Evolutionary conservation across 2,113 vertebrate genomes (phyloP).

Genomic region (Cichladusa arquata): DNA sequence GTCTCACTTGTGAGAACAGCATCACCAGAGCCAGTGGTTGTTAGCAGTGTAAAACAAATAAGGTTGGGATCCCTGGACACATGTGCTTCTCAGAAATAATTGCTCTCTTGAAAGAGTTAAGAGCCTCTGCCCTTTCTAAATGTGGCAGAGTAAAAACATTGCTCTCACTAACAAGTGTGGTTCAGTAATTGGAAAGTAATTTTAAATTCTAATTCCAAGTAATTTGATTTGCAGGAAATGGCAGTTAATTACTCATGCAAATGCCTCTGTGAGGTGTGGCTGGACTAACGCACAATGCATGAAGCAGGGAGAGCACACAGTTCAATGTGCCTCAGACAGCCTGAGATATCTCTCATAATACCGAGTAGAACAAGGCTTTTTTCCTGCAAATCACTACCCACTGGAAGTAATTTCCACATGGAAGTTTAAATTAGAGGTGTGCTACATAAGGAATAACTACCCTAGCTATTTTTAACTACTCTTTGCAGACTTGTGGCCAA

Average conservation of each 20-base stretch:
- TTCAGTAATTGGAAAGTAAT: constrained; percentile 12
- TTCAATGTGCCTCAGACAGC: background rate
- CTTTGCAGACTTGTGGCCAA: background rate
- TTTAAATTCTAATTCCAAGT: constrained; percentile 40
- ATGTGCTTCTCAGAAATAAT: background rate
- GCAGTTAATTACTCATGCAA: constrained; percentile 38
- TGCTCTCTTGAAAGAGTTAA: constrained; percentile 26
- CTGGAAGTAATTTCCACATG: background rate
- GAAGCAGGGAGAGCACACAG: background rate
- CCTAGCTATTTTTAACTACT: background rate
- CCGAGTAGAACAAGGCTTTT: background rate
- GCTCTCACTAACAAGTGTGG: background rate
- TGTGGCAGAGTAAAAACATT: background rate
- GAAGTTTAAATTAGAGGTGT: background rate
- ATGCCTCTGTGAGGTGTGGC: background rate
- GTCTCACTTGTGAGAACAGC: background rate
- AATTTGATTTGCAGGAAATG: constrained; percentile 53
- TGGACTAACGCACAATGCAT: background rate
- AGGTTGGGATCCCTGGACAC: background rate
- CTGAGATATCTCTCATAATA: background rate
- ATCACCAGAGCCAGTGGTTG: background rate
- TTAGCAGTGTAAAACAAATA: background rate
- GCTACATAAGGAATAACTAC: background rate
- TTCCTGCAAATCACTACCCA: background rate
- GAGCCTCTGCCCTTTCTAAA: constrained; percentile 17